Evolutionary conservation across 2,797 vertebrate genomes (phyloP), one percentile per base, ranked within the genome.

Genomic region (Lagocephalus sceleratus): DNA sequence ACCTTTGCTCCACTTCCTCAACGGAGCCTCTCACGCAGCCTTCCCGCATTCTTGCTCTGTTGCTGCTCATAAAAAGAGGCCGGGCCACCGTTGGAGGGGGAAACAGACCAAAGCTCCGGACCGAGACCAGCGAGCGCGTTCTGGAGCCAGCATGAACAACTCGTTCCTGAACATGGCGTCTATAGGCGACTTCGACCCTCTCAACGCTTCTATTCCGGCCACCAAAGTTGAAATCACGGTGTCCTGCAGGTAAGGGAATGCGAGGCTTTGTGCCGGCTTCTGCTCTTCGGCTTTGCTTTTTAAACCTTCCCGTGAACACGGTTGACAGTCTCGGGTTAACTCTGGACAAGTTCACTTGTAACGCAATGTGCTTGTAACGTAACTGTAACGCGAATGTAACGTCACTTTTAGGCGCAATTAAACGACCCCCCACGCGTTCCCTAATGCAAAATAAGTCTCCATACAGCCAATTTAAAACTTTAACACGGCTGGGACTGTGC

Each of bases 201-300:
- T 96, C 60, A 93, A 90, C 82, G 88, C 92, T 26, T 89, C 92
- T 52, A 92, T 98, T 71, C 96, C 96, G 6, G 96, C 96, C 54
- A 98, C 96, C 71, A 94, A 94, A 88, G 96, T 98, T 91, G 96
- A 98, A 88, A 90, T 98, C 83, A 95, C 94, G 2, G 93, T 98
- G 71, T 97, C 95, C 41, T 96, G 96, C 94, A 97, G 96, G 94
- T 97, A 87, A 85, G 91, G 16, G 20, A 44, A 44, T 50, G 22
- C 23, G 3, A 44, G n/a, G 21, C 0, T 47, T 17, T 22, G n/a
- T 7, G 51, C 52, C 50, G 20, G 32, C 0, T 45, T 54, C 19
- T n/a, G n/a, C n/a, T n/a, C n/a, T n/a, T n/a, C n/a, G n/a, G n/a
- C n/a, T n/a, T n/a, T n/a, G n/a, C n/a, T n/a, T n/a, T n/a, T n/a